phyloP scores from a whole-genome alignment of 2,888 invertebrate species.

The Pocota personata region DNA sequence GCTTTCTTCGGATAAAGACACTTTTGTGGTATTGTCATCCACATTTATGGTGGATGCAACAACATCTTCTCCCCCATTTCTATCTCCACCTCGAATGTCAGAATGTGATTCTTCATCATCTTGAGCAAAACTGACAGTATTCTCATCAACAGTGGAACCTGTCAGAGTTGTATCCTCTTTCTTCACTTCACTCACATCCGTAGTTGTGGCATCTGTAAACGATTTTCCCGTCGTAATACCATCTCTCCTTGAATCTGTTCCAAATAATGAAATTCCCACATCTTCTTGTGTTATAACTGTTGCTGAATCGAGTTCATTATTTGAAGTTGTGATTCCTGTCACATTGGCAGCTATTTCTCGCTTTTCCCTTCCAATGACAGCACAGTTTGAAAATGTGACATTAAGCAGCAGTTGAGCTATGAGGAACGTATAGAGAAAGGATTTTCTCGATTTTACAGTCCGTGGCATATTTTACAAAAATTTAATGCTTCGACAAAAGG shows the following conservation, averaged over 20 bases:
- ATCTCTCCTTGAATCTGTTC: background rate
- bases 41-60: background rate
- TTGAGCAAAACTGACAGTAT: constrained; percentile 29
- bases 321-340: background rate
- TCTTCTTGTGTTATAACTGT: constrained; percentile 8
- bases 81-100: background rate
- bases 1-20: background rate
- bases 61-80: background rate
- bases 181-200: background rate
- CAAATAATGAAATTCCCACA: background rate
- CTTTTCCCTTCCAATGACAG: constrained; percentile 51
- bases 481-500: background rate
- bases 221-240: background rate
- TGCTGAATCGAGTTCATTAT: constrained; percentile 20
- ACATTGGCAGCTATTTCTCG: constrained; percentile 36
- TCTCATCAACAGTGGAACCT: constrained; percentile 31
- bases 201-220: background rate
- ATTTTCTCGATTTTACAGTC: constrained; percentile 7
- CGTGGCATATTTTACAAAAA: constrained; percentile 48
- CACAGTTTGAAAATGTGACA: constrained; percentile 32
- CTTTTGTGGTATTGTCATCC: background rate
- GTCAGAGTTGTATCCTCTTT: constrained; percentile 28
- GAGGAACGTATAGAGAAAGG: constrained; percentile 2
- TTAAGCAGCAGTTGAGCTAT: constrained; percentile 25
- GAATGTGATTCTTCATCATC: background rate